These are phyloP conservation scores for Hetaerina titia DNA, from an alignment of 2,888 invertebrate species.

Conservation along the genomic window DNA sequence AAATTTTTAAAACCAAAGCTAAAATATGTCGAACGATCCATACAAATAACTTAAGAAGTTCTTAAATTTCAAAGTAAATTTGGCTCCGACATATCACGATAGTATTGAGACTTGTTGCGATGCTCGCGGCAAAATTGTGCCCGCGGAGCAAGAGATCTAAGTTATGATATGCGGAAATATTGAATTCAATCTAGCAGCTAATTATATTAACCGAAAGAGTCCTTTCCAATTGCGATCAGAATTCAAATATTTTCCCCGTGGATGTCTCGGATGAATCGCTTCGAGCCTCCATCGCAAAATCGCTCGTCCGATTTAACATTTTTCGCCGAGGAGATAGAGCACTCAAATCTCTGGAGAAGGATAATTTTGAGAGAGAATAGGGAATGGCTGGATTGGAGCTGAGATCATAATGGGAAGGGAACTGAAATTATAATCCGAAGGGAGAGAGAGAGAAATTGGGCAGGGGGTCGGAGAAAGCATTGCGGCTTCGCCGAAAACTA, in stretches of 20 bases:
- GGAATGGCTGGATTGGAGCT: background rate
- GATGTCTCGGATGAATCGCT: background rate
- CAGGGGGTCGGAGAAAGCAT: background rate
- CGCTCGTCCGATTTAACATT: background rate
- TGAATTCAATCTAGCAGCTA: background rate
- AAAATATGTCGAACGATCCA: background rate
- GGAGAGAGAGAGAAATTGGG: background rate
- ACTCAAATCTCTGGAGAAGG: background rate
- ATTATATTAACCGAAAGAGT: background rate
- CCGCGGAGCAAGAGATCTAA: background rate
- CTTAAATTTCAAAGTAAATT: background rate
- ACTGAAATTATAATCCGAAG: background rate
- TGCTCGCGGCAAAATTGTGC: background rate
- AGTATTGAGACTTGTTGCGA: background rate
- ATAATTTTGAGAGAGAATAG: background rate
- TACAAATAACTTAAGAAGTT: background rate
- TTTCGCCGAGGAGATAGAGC: background rate
- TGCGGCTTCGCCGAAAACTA: background rate
- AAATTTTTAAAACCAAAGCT: background rate
- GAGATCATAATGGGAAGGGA: background rate
- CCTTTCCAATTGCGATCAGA: background rate
- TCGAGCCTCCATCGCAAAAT: background rate
- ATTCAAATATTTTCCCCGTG: constrained; percentile 9
- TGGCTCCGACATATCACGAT: too few relatives aligned
- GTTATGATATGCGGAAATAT: background rate